Evolutionary conservation across 2,888 invertebrate genomes (phyloP).

Genomic region (Tridacna gigas): DNA sequence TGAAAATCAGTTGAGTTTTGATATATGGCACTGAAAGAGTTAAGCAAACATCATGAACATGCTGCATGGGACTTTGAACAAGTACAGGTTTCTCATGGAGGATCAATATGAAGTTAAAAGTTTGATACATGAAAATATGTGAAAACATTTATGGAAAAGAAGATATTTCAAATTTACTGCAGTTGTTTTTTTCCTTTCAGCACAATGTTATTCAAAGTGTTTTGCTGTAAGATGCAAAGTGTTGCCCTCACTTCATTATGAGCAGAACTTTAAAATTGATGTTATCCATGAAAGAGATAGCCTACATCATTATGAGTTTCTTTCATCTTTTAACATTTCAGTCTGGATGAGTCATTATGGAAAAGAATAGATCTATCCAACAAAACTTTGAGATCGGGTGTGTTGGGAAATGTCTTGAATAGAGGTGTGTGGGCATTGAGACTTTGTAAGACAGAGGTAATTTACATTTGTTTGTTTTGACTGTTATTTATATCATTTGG

Average conservation of each 20-base stretch:
- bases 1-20: no score
- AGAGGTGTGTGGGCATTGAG: slow-evolving; percentile 92
- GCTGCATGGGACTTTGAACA: no score
- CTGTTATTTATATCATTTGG: neutral
- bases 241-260: no score
- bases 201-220: neutral
- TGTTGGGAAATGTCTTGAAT: slow-evolving; percentile 90
- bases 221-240: no score
- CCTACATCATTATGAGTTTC: neutral
- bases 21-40: no score
- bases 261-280: no score
- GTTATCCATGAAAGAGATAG: neutral
- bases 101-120: no score
- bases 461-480: slow-evolving; percentile 37
- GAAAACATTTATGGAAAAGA: neutral
- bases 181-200: neutral
- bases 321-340: slow-evolving; percentile 59
- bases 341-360: slow-evolving; percentile 94
- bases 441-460: slow-evolving; percentile 92
- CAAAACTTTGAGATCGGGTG: slow-evolving; percentile 89
- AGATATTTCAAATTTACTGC: neutral
- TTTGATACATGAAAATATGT: no score
- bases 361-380: slow-evolving; percentile 91
- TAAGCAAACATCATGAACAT: no score
- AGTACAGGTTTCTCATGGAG: no score